Evolutionary conservation across 2,113 vertebrate species (phyloP).

Genomic region (Sitta europaea): DNA sequence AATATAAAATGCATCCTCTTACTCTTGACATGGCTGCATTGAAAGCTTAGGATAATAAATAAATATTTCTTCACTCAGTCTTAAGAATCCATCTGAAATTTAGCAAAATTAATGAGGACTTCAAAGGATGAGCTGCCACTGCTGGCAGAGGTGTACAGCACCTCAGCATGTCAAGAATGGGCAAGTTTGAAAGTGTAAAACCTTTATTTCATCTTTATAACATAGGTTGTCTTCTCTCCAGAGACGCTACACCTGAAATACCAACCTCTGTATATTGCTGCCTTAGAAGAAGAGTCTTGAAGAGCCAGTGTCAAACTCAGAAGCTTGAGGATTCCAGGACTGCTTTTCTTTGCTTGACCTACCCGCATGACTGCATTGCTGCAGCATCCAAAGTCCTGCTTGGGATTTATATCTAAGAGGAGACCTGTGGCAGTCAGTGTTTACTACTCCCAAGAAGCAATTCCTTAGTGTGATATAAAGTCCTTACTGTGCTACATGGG

Average conservation of each 20-base stretch:
- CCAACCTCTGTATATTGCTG: not conserved
- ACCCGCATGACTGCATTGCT: not conserved
- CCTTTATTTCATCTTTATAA: not conserved
- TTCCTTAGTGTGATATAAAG: not conserved
- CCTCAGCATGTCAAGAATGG: fast-evolving
- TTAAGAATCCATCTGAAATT: not conserved
- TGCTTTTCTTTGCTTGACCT: not conserved
- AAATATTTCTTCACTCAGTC: not conserved
- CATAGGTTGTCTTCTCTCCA: not conserved
- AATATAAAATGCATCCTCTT: not conserved
- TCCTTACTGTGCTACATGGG: not conserved
- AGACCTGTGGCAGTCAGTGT: not conserved
- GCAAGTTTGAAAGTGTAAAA: not conserved
- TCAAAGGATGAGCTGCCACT: not conserved
- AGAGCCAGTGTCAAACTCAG: not conserved
- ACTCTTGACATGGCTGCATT: fast-evolving
- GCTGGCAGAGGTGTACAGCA: not conserved
- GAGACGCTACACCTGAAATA: not conserved
- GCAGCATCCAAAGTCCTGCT: not conserved
- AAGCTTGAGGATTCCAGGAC: not conserved
- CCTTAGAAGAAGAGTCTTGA: not conserved
- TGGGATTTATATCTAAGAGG: not conserved
- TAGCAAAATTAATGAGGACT: not conserved
- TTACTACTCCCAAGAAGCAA: not conserved
- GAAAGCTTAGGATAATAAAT: not conserved